phyloP scores from a whole-genome alignment of 1,140 invertebrate genomes.

The Hyles euphorbiae region DNA sequence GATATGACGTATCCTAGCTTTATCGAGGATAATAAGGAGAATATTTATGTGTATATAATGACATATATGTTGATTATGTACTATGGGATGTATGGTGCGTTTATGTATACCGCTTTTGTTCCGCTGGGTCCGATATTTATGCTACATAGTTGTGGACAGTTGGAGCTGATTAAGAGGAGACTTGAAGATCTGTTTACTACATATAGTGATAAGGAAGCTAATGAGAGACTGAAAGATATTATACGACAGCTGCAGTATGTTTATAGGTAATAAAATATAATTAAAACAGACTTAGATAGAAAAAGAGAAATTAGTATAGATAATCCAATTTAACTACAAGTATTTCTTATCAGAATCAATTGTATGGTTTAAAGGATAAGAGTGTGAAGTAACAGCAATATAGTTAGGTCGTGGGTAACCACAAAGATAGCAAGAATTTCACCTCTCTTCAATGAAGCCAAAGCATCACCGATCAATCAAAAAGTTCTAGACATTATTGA shows the following conservation, averaged over 20 bases:
- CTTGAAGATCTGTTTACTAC: conserved; percentile 25
- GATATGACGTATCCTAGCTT: conserved; percentile 33
- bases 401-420: too few relatives aligned
- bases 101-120: conserved; percentile 27
- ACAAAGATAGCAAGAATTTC: too few relatives aligned
- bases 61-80: conserved; percentile 18
- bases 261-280: conserved; percentile 22
- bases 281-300: too few relatives aligned
- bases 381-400: too few relatives aligned
- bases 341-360: too few relatives aligned
- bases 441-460: too few relatives aligned
- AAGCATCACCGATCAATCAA: too few relatives aligned
- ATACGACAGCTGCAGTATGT: conserved; percentile 23
- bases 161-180: conserved; percentile 30
- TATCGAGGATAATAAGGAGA: conserved; percentile 34
- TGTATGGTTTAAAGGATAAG: too few relatives aligned
- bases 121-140: conserved; percentile 42
- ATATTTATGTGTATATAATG: conserved; percentile 12
- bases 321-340: too few relatives aligned
- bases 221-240: conserved; percentile 25
- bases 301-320: too few relatives aligned
- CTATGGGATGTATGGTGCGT: conserved; percentile 20
- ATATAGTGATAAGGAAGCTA: conserved; percentile 11
- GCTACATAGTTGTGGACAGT: conserved; percentile 42
- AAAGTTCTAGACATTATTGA: too few relatives aligned